Conservation (phyloP, 2,113 vertebrate species). For the Lepus europaeus region DNA sequence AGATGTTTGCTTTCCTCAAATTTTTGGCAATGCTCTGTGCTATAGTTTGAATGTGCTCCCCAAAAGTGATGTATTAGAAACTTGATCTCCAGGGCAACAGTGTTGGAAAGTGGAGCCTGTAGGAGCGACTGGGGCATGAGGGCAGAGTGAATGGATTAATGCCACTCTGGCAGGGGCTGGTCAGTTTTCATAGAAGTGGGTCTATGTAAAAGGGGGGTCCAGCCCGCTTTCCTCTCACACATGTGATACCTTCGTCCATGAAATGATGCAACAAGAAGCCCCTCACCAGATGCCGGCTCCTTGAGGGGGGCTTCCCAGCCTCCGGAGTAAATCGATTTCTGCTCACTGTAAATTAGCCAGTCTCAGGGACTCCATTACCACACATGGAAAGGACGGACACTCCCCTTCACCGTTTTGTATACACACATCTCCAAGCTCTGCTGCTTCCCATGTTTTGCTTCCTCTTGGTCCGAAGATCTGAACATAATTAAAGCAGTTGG, state of each 20-base stretch:
- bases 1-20: background rate
- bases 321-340: background rate
- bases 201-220: background rate
- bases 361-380: background rate
- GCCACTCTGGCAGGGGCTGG: background rate
- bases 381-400: background rate
- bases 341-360: background rate
- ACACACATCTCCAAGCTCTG: background rate
- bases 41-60: background rate
- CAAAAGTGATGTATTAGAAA: background rate
- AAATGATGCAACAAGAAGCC: background rate
- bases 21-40: background rate
- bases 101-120: background rate
- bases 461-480: background rate
- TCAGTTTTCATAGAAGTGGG: background rate
- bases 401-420: background rate
- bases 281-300: background rate
- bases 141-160: background rate
- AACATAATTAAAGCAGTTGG: background rate
- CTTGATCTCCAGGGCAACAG: background rate
- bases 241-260: background rate
- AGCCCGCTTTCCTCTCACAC: background rate
- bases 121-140: background rate
- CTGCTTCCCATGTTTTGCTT: background rate
- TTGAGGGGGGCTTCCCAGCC: background rate